A percentile compares a stretch with the other conserved stretches of the same genome.
These are phyloP conservation scores for Liparis tanakae DNA, from an alignment of 2,797 vertebrate genomes.

Conservation along the genomic window DNA sequence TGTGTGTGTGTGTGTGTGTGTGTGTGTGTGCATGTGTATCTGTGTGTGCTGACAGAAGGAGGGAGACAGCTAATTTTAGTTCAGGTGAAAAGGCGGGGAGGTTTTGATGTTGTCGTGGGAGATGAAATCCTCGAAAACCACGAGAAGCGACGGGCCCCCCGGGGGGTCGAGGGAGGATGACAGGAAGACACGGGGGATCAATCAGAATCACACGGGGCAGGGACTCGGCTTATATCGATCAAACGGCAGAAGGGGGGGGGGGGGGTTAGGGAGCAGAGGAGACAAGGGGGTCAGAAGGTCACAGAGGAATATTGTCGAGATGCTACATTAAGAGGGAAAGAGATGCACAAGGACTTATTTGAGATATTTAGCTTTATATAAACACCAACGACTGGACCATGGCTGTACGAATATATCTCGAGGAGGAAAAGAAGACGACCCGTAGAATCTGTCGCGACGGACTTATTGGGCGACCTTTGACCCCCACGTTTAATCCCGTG, in stretches of 20 bases:
- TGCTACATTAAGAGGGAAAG: not conserved
- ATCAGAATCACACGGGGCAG: constrained; percentile 67
- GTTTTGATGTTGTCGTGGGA: constrained; percentile 48
- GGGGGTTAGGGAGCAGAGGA: constrained; percentile 37
- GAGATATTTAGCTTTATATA: not conserved
- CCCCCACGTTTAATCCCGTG: not conserved
- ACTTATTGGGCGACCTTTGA: not conserved
- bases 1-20: constrained; percentile 26
- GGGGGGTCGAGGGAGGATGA: constrained; percentile 22
- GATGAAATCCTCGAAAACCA: constrained; percentile 30
- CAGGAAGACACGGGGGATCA: constrained; percentile 60
- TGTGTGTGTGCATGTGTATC: constrained; percentile 48
- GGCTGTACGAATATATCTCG: no score
- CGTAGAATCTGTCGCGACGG: not conserved
- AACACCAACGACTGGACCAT: no score
- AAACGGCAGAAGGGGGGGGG: constrained; percentile 41
- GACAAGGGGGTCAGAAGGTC: constrained; percentile 15
- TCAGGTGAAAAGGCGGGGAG: constrained; percentile 55
- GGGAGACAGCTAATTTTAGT: constrained; percentile 70
- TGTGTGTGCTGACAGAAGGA: constrained; percentile 65
- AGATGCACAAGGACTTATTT: not conserved
- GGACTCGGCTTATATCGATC: constrained; percentile 71
- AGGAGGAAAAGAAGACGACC: not conserved
- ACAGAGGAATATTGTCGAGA: constrained; percentile 11
- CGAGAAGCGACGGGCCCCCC: constrained; percentile 26